Percentiles rank a stretch among this genome's conserved stretches.
Conservation (phyloP, 2,888 invertebrate genomes). For the Melitaea athalia region DNA sequence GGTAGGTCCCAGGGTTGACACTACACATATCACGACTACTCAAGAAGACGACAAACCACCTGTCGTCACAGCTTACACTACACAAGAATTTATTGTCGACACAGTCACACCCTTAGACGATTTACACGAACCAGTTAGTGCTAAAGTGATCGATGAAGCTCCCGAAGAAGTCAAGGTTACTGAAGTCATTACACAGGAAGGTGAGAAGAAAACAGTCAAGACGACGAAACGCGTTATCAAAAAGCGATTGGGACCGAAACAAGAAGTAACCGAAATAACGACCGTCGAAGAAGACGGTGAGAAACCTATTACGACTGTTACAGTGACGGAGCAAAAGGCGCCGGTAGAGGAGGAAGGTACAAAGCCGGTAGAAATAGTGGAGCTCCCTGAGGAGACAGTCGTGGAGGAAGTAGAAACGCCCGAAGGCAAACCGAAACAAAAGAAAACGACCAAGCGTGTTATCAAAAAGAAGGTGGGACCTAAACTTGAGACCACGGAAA, state of each 20-base stretch:
- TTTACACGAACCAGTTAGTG: constrained; percentile 6
- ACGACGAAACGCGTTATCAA: constrained; percentile 14
- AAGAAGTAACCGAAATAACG: constrained; percentile 42
- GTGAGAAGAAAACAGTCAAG: constrained; percentile 39
- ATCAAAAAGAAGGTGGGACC: constrained; percentile 52
- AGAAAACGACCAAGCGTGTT: constrained; percentile 50
- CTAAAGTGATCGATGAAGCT: constrained; percentile 12
- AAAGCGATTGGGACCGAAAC: constrained; percentile 18
- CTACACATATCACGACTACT: constrained; percentile 41
- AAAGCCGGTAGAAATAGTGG: constrained; percentile 40
- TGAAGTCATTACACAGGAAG: constrained; percentile 37
- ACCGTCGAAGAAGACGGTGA: constrained; percentile 47
- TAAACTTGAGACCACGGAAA: constrained; percentile 48
- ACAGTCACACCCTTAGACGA: constrained; percentile 13
- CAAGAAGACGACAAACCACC: constrained; percentile 37
- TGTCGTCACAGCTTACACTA: constrained; percentile 44
- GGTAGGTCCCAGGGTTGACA: constrained; percentile 48
- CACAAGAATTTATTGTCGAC: constrained; percentile 44
- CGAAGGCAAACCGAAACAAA: constrained; percentile 49
- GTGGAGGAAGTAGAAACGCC: constrained; percentile 48
- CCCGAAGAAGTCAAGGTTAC: constrained; percentile 44
- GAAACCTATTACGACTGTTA: constrained; percentile 12
- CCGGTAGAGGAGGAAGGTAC: constrained; percentile 24
- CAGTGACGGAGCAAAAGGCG: constrained; percentile 48
- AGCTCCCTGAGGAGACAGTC: constrained; percentile 48